phyloP scores from a whole-genome alignment of 1,140 invertebrate species.

The Dolichoris vasculosae region DNA sequence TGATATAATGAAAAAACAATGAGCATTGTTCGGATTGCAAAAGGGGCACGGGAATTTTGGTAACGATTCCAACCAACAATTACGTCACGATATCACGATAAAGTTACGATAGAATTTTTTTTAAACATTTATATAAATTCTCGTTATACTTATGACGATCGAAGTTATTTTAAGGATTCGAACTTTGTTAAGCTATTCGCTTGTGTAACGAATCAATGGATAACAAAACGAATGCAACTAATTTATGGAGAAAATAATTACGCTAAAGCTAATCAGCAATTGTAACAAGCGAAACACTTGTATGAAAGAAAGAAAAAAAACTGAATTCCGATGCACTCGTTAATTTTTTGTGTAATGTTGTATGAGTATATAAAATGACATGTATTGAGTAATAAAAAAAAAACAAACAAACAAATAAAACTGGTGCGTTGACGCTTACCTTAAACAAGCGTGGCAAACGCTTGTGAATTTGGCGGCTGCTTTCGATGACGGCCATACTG shows the following conservation, averaged over 20 bases:
- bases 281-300: not conserved
- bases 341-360: slow-evolving; percentile 22
- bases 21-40: not conserved
- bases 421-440: slow-evolving; percentile 61
- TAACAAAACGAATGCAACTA: slow-evolving; percentile 43
- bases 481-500: slow-evolving; percentile 89
- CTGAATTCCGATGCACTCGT: not conserved
- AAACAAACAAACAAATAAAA: slow-evolving; percentile 57
- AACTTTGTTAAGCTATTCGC: slow-evolving; percentile 28
- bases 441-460: slow-evolving; percentile 86
- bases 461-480: slow-evolving; percentile 84
- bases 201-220: slow-evolving; percentile 47
- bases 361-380: slow-evolving; percentile 5
- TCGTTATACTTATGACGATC: slow-evolving; percentile 35
- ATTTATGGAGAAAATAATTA: not conserved
- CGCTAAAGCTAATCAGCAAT: not conserved
- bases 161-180: slow-evolving; percentile 45
- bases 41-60: not conserved
- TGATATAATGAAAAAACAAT: not conserved
- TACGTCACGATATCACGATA: not conserved
- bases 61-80: not conserved
- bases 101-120: not conserved
- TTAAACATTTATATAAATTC: slow-evolving; percentile 12
- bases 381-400: slow-evolving; percentile 48
- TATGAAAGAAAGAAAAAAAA: not conserved